A percentile compares a stretch with the other conserved stretches of the same genome.
Conservation (phyloP, 2,113 vertebrate species). For the Epinephelus fuscoguttatus region DNA sequence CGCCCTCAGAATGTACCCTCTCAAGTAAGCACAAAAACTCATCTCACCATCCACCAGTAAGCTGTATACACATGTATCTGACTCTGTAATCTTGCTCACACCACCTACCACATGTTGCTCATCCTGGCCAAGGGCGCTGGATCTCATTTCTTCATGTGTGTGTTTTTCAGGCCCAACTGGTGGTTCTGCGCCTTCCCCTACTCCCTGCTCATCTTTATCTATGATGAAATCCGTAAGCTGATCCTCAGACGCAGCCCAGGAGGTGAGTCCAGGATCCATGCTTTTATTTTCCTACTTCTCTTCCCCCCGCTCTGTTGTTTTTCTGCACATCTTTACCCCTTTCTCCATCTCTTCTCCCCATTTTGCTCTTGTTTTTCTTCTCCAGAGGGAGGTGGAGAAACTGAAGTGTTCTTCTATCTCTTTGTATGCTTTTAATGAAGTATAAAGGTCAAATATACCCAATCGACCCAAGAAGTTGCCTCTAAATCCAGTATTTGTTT, state of each 20-base stretch:
- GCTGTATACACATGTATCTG: neutral
- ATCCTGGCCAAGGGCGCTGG: constrained; percentile 4
- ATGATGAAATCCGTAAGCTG: constrained; percentile 89
- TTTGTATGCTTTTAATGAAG: neutral
- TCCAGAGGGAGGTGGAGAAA: neutral
- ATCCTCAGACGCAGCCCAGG: constrained; percentile 88
- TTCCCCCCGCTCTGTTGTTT: neutral
- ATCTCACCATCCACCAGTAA: neutral
- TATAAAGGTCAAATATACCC: neutral
- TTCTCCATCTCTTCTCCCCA: neutral
- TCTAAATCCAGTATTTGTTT: constrained; percentile 15
- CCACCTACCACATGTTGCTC: constrained; percentile 33
- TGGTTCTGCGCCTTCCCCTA: constrained; percentile 90
- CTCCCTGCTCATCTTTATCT: constrained; percentile 89
- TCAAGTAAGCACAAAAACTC: constrained; percentile 75
- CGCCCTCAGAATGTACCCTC: constrained; percentile 88
- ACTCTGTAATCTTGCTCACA: neutral
- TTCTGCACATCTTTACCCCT: neutral
- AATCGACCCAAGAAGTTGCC: neutral
- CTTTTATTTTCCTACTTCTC: constrained; percentile 30
- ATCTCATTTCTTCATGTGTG: constrained; percentile 32
- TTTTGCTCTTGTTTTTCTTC: neutral
- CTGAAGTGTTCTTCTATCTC: neutral
- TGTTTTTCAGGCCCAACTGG: constrained; percentile 85
- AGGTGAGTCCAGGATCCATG: constrained; percentile 76